Conservation (phyloP, 2,113 vertebrate species). For the Capra hircus region DNA sequence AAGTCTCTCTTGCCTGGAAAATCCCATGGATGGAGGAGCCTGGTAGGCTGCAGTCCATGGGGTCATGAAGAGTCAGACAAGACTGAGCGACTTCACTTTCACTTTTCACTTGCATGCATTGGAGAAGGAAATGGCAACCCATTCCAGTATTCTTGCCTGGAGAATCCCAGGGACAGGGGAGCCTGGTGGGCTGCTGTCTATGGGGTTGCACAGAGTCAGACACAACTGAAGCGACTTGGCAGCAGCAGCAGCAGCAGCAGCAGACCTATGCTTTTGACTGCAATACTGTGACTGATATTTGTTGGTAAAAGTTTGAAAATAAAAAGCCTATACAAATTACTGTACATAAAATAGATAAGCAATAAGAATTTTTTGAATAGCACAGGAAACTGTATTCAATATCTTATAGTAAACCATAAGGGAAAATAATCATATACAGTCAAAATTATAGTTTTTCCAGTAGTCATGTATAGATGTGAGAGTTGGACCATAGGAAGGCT, state of each 20-base stretch:
- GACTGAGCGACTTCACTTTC: too few species aligned
- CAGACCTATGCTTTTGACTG: background rate
- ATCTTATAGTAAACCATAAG: background rate
- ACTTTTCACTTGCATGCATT: too few species aligned
- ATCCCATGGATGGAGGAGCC: too few species aligned
- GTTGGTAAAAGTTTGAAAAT: background rate
- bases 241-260: background rate
- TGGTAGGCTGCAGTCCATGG: too few species aligned
- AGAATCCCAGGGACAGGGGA: too few species aligned
- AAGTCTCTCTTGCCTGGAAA: too few species aligned
- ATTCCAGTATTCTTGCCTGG: too few species aligned
- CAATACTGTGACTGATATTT: background rate
- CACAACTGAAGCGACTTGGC: too few species aligned
- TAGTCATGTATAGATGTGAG: background rate
- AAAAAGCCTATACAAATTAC: background rate
- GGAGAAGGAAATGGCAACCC: too few species aligned
- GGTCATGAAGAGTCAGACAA: fast-evolving
- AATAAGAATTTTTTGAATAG: background rate
- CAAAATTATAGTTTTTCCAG: background rate
- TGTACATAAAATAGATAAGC: background rate
- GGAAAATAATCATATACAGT: background rate
- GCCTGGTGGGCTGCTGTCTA: too few species aligned
- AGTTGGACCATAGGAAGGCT: background rate
- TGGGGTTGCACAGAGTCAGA: too few species aligned
- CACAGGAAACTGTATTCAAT: background rate